Base-by-base conservation (phyloP, 2,113 vertebrate genomes). In the Hemibagrus wyckioides region DNA sequence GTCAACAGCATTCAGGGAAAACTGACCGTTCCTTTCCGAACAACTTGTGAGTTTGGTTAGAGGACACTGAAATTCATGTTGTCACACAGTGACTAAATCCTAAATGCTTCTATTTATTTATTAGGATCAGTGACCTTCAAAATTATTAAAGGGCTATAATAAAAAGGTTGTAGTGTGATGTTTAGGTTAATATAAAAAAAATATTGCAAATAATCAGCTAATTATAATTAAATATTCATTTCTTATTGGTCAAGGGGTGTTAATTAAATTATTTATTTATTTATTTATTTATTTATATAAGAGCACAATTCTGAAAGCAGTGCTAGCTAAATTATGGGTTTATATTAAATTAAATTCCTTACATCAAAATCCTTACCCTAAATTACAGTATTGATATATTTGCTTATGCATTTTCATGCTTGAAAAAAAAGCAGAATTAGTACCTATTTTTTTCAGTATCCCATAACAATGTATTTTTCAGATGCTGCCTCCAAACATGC, bases 401-500 rank as follows among this genome's bases (percentile, higher is more conserved):
- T 57, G 56, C 5, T 11, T 13, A n/a, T 63, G 61, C 0, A 63
- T n/a, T 28, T 63, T 63, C 10, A 63, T 65, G 63, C 11, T 71
- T 39, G 67, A 71, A 71, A 71, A n/a, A 71, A 36, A 21, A 33
- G 33, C 7, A 39, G 17, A 36, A 6, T 30, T 36, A 36, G 36
- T 33, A 69, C 17, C 4, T 28, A 2, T 5, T 39, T 21, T 39
- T 8, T 21, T 3, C 19, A 21, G 9, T 73, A 73, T 73, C 6
- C 3, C 1, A 65, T 63, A n/a, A 30, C 5, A 30, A 14, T 30
- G 0, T 23, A 3, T 75, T 25, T 87, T 90, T 13, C 85, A 99
- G 98, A 99, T 30, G 96, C 98, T 2, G 98, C 98, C 80, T 98
- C 98, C 10, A 99, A 99, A 92, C 98, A 99, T 0, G 98, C 98